A percentile compares a stretch with the other conserved stretches of the same genome.
Conservation (phyloP, 2,888 invertebrate species). For the Tipula lateralis region DNA sequence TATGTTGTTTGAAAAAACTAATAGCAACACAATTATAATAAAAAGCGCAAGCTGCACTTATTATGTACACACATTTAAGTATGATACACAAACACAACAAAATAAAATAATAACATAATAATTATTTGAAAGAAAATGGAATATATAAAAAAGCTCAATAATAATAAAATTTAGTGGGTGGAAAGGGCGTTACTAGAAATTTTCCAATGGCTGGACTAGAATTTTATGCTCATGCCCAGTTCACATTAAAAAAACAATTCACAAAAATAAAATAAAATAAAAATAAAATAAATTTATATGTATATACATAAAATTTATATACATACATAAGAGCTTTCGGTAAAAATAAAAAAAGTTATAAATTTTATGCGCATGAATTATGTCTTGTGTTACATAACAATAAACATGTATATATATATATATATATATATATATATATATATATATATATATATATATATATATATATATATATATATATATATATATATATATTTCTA, state of each 20-base stretch:
- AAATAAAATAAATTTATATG: slow-evolving; percentile 12
- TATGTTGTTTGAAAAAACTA: neutral
- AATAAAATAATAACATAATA: neutral
- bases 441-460: neutral
- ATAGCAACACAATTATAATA: neutral
- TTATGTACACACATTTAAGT: neutral
- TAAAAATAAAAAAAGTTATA: slow-evolving; percentile 19
- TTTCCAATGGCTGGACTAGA: slow-evolving; percentile 40
- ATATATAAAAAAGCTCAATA: slow-evolving; percentile 20
- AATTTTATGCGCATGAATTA: slow-evolving; percentile 36
- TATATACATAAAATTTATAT: slow-evolving; percentile 28
- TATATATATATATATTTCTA: neutral
- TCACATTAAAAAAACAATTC: slow-evolving; percentile 32
- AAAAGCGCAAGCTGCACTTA: slow-evolving; percentile 1
- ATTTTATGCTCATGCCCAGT: slow-evolving; percentile 41
- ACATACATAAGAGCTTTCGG: neutral
- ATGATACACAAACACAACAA: neutral
- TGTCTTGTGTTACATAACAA: slow-evolving; percentile 29
- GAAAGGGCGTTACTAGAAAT: slow-evolving; percentile 40
- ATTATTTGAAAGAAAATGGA: slow-evolving; percentile 3
- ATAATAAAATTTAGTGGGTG: slow-evolving; percentile 36
- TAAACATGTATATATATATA: neutral
- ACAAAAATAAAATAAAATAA: slow-evolving; percentile 32
- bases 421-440: neutral
- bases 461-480: neutral